Evolutionary conservation across 92 coral and sea anemone genomes (phyloP).

Genomic region (Phymanthus crucifer): DNA sequence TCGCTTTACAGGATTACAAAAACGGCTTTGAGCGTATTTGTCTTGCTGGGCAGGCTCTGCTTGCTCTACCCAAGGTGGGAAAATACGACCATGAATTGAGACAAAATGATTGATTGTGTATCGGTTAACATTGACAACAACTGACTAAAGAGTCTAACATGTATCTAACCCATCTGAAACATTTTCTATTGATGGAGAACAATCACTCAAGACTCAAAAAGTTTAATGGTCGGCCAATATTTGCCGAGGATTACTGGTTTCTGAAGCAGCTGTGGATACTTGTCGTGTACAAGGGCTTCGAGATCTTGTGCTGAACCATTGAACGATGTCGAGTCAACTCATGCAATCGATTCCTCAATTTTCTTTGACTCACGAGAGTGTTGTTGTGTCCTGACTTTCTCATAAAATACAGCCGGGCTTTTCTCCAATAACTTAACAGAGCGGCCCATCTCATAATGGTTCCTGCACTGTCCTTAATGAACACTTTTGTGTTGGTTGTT

Average conservation of each 20-base stretch:
- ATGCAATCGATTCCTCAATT: neutral
- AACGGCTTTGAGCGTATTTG: slow-evolving; percentile 14
- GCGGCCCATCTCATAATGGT: neutral
- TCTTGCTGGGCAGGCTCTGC: slow-evolving; percentile 9
- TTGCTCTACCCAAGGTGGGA: slow-evolving; percentile 11
- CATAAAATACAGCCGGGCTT: neutral
- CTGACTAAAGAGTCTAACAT: slow-evolving; percentile 21
- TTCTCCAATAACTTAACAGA: slow-evolving; percentile 3
- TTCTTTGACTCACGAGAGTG: neutral
- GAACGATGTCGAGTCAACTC: neutral
- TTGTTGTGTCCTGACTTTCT: neutral
- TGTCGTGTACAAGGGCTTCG: neutral
- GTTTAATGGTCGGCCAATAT: slow-evolving; percentile 13
- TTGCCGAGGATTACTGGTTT: slow-evolving; percentile 4
- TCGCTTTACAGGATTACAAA: slow-evolving; percentile 26
- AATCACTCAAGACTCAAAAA: neutral
- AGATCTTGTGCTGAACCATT: neutral
- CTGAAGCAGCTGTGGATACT: neutral
- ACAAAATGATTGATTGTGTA: slow-evolving; percentile 11
- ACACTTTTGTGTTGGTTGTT: neutral
- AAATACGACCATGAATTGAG: neutral
- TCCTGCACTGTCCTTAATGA: neutral
- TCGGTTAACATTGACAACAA: slow-evolving; percentile 27
- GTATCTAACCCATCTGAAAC: neutral
- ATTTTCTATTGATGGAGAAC: neutral